Evolutionary conservation across 2,797 vertebrate genomes (phyloP).

Genomic region (Cyprinodon diabolis): DNA sequence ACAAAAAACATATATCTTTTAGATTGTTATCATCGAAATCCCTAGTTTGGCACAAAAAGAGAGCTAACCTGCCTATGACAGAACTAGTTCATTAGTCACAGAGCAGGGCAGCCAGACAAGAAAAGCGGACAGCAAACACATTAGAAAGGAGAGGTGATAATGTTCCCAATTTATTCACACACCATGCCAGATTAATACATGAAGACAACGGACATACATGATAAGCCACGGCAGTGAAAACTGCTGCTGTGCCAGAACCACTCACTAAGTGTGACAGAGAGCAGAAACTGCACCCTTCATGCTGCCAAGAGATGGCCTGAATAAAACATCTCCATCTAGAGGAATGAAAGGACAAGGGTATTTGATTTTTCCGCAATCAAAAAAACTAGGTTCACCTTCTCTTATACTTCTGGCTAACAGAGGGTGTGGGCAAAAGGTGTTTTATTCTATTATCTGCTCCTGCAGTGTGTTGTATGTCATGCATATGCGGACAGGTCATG

Average conservation of each 20-base stretch:
- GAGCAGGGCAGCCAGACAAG: constrained; percentile 27
- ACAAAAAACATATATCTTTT: constrained; percentile 9
- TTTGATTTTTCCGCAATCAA: constrained; percentile 9
- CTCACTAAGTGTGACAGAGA: constrained; percentile 65
- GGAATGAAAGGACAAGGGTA: constrained; percentile 18
- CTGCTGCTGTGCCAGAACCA: constrained; percentile 57
- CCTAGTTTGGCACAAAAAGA: constrained; percentile 15
- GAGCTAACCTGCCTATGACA: constrained; percentile 26
- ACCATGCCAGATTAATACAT: constrained; percentile 52
- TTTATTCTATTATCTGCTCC: background rate
- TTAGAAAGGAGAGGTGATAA: constrained; percentile 52
- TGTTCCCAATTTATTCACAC: constrained; percentile 53
- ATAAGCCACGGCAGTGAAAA: constrained; percentile 50
- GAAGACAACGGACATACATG: constrained; percentile 61
- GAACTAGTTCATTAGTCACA: constrained; percentile 5
- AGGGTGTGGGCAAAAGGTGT: background rate
- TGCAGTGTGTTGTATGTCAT: background rate
- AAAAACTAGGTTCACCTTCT: background rate
- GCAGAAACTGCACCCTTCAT: constrained; percentile 49
- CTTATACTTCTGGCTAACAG: background rate
- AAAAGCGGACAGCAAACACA: constrained; percentile 38
- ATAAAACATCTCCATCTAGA: constrained; percentile 32
- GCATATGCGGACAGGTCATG: constrained; percentile 18
- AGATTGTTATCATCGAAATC: constrained; percentile 17
- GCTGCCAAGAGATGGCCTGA: constrained; percentile 56